These are phyloP conservation scores for Aleiodes sp. DNA, from an alignment of 1,140 invertebrate genomes.

Conservation along the genomic window DNA sequence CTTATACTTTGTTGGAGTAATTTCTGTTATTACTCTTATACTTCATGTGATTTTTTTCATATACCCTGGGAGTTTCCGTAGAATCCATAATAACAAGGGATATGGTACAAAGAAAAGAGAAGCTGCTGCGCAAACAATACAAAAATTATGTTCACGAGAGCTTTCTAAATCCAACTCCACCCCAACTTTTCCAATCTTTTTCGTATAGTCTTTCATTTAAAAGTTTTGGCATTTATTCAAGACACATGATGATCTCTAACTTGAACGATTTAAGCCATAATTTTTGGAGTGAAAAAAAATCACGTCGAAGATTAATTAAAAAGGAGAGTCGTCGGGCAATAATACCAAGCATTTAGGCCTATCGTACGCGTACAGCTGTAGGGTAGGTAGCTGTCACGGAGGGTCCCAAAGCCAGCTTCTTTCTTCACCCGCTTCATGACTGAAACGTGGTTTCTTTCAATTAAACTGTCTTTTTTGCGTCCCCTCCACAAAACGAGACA, in stretches of 20 bases:
- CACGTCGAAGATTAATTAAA: neutral
- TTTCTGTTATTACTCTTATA: constrained; percentile 55
- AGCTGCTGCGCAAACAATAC: constrained; percentile 57
- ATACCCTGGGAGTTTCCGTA: constrained; percentile 44
- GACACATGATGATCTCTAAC: constrained; percentile 17
- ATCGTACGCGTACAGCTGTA: constrained; percentile 52
- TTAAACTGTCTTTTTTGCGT: constrained; percentile 57
- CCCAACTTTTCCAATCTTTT: constrained; percentile 60
- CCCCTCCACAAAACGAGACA: constrained; percentile 53
- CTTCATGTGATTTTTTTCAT: constrained; percentile 42
- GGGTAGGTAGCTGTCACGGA: constrained; percentile 51
- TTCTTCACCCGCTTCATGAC: constrained; percentile 40
- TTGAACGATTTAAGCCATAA: constrained; percentile 21
- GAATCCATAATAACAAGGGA: constrained; percentile 55
- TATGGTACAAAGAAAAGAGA: neutral
- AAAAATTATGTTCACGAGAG: constrained; percentile 65
- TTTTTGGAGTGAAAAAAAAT: constrained; percentile 35
- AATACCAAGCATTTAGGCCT: constrained; percentile 47
- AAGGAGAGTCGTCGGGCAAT: constrained; percentile 39
- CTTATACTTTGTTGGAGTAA: constrained; percentile 39
- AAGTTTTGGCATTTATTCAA: constrained; percentile 30
- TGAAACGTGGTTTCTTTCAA: constrained; percentile 64
- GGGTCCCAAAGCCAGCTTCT: constrained; percentile 32
- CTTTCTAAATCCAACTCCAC: constrained; percentile 39
- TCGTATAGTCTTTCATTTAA: constrained; percentile 45